Evolutionary conservation across 2,888 invertebrate species (phyloP).

Genomic region (Pimpla rufipes): DNA sequence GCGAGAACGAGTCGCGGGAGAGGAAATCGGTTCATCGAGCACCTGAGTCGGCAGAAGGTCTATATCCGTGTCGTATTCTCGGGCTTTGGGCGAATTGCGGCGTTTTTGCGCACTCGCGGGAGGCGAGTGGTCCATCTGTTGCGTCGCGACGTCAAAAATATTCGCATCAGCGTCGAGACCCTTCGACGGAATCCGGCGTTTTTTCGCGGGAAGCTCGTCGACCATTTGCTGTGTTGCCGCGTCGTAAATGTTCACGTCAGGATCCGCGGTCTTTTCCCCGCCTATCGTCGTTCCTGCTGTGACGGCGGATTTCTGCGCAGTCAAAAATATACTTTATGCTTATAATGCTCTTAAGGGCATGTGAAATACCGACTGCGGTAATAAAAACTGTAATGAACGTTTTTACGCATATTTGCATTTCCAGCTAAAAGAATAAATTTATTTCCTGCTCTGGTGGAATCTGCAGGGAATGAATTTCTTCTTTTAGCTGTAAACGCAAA

Average conservation of each 20-base stretch:
- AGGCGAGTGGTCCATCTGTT: background rate
- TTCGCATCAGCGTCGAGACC: background rate
- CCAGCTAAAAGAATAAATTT: no score
- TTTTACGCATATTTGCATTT: no score
- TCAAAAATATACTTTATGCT: no score
- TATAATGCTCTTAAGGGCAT: no score
- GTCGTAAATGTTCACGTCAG: background rate
- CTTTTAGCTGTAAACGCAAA: no score
- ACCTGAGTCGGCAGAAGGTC: conserved; percentile 63
- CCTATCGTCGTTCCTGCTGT: background rate
- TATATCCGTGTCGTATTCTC: background rate
- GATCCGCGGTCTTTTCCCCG: background rate
- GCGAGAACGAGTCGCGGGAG: conserved; percentile 22
- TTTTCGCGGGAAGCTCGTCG: background rate
- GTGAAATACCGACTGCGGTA: no score
- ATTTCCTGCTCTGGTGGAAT: no score
- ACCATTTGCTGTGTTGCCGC: background rate
- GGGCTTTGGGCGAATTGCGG: background rate
- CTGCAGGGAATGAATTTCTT: no score
- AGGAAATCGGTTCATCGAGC: conserved; percentile 49
- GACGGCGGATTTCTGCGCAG: background rate
- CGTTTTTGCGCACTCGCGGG: background rate
- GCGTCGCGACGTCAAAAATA: background rate
- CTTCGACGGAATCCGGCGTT: background rate
- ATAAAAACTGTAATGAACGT: no score